A percentile compares a stretch with the other conserved stretches of the same genome.
phyloP scores from a whole-genome alignment of 2,113 vertebrate genomes.

The Gobiocypris rarus region DNA sequence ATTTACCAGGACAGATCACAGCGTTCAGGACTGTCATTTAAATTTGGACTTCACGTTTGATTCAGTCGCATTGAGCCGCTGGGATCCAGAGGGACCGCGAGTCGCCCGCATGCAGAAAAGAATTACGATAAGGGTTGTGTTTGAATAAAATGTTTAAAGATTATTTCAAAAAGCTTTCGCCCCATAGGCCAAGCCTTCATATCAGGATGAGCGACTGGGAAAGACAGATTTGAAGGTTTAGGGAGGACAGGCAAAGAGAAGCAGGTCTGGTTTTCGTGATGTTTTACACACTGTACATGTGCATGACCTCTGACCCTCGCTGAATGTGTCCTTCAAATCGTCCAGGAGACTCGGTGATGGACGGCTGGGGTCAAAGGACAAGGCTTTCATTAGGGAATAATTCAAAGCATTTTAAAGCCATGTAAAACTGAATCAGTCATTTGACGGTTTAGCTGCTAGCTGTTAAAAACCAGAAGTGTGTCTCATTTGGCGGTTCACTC shows the following conservation, averaged over 20 bases:
- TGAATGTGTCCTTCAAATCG: neutral
- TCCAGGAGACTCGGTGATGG: neutral
- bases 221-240: slow-evolving; percentile 7
- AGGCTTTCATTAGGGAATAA: neutral
- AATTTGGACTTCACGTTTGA: neutral
- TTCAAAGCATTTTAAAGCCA: neutral
- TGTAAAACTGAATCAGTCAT: neutral
- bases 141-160: slow-evolving; percentile 15
- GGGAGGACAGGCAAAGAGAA: neutral
- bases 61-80: neutral
- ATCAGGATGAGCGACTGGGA: neutral
- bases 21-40: neutral
- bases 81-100: neutral
- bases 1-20: neutral
- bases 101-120: neutral
- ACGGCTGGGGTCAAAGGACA: neutral
- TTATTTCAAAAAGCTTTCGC: neutral
- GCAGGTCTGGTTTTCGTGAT: neutral
- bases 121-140: neutral
- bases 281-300: neutral
- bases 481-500: neutral
- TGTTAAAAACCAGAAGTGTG: neutral
- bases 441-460: neutral
- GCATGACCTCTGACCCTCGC: neutral
- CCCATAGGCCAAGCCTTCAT: slow-evolving; percentile 9